These are phyloP conservation scores for Ceratothoa steindachneri DNA, from an alignment of 2,888 invertebrate species.

Conservation along the genomic window DNA sequence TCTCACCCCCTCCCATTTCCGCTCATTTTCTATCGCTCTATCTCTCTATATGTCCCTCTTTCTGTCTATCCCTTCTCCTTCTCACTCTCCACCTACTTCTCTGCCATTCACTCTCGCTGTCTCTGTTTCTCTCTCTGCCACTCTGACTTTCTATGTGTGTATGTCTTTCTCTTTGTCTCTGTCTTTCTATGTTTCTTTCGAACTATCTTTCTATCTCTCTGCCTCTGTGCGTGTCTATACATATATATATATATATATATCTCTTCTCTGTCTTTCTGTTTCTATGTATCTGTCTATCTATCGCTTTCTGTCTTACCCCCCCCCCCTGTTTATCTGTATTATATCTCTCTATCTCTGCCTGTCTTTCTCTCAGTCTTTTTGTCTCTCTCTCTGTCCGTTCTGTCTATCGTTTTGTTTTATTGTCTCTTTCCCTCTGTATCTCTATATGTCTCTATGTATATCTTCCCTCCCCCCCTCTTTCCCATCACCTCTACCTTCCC, in stretches of 20 bases:
- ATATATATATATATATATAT: too few species aligned
- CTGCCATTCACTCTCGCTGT: not conserved
- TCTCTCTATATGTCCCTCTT: too few species aligned
- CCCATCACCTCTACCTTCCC: not conserved
- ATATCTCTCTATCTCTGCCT: not conserved
- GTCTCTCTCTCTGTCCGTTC: too few species aligned
- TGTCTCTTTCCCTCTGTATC: too few species aligned
- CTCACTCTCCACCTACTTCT: not conserved
- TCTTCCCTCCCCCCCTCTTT: not conserved
- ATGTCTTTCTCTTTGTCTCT: not conserved
- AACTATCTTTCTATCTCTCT: not conserved
- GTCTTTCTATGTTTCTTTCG: not conserved
- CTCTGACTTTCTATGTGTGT: too few species aligned
- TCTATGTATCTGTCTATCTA: not conserved
- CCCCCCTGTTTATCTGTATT: not conserved
- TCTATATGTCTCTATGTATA: too few species aligned
- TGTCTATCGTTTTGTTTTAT: too few species aligned
- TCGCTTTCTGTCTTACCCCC: not conserved
- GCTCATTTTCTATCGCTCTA: too few species aligned
- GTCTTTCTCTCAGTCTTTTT: not conserved
- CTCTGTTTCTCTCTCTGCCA: too few species aligned
- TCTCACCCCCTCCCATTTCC: too few species aligned
- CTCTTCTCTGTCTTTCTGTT: too few species aligned
- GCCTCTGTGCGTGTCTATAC: too few species aligned
- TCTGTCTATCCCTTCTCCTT: not conserved